Evolutionary conservation across 64 coral and sea anemone genomes (phyloP).

Genomic region (Stichodactyla helianthus): DNA sequence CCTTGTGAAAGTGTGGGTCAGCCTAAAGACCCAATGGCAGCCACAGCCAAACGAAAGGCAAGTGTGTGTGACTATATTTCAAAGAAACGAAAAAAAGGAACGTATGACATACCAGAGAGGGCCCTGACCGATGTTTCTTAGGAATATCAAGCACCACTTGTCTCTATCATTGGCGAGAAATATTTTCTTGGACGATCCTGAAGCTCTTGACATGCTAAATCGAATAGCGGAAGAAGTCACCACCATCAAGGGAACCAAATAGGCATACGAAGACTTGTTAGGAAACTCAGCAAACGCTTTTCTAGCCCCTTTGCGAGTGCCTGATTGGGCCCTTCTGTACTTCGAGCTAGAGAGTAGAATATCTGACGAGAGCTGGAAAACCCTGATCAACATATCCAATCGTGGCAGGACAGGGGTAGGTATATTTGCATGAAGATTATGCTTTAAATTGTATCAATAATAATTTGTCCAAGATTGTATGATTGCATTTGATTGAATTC

Average conservation of each 20-base stretch:
- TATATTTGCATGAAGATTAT: no score
- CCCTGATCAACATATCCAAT: background rate
- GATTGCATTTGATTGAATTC: no score
- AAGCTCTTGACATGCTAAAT: background rate
- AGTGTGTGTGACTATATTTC: background rate
- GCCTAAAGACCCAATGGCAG: fast-evolving
- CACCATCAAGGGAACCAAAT: background rate
- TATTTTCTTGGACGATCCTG: background rate
- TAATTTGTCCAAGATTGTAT: no score
- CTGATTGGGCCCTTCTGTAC: constrained; percentile 27
- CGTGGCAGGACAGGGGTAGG: constrained; percentile 6
- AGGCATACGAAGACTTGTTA: constrained; percentile 1
- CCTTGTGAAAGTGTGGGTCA: no score
- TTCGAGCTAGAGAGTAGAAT: constrained; percentile 26
- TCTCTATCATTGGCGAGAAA: background rate
- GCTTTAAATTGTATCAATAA: no score
- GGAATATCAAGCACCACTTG: background rate
- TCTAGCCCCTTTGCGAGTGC: background rate
- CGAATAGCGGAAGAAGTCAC: background rate
- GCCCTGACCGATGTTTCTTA: background rate
- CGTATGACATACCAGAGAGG: background rate
- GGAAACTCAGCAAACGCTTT: background rate
- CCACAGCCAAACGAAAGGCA: background rate
- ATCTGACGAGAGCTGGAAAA: constrained; percentile 19
- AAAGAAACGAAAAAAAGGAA: background rate